These are phyloP conservation scores for Poecilia wingei DNA, from an alignment of 2,797 vertebrate genomes.

Conservation along the genomic window DNA sequence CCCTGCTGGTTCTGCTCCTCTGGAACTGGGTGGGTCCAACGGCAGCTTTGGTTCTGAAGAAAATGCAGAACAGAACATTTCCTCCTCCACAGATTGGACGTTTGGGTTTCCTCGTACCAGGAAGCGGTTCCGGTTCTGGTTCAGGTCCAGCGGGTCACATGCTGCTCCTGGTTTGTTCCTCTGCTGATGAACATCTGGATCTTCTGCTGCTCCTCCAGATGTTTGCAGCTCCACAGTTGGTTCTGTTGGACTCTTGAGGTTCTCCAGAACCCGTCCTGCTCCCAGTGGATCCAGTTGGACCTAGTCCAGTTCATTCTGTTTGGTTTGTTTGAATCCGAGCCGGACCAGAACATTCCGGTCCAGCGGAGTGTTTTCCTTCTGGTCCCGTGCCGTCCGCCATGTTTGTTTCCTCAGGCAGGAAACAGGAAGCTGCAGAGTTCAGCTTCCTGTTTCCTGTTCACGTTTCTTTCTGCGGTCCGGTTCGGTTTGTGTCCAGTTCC, in stretches of 20 bases:
- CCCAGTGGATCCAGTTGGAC: conserved; percentile 30
- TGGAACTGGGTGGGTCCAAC: conserved; percentile 34
- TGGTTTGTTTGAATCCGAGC: background rate
- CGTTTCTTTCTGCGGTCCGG: conserved; percentile 34
- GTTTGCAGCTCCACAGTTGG: background rate
- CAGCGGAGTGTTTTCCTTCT: conserved; percentile 30
- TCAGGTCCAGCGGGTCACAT: too few relatives aligned
- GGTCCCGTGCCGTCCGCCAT: conserved; percentile 51
- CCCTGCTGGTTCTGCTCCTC: background rate
- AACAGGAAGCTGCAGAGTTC: conserved; percentile 20
- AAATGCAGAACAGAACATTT: background rate
- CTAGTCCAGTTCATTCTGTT: conserved; percentile 13
- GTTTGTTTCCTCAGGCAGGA: conserved; percentile 39
- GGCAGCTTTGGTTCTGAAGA: conserved; percentile 5
- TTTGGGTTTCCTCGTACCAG: background rate
- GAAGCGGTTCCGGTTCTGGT: background rate
- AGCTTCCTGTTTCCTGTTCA: background rate
- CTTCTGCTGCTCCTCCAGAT: background rate
- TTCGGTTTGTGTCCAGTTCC: conserved; percentile 69
- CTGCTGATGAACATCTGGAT: background rate
- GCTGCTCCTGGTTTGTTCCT: background rate
- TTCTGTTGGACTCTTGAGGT: background rate
- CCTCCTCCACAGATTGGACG: background rate
- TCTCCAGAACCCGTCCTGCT: background rate
- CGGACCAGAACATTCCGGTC: background rate